Percentiles rank a stretch among this genome's conserved stretches.
These are phyloP conservation scores for Alentia gelatinosa DNA, from an alignment of 2,888 invertebrate species.

Conservation along the genomic window DNA sequence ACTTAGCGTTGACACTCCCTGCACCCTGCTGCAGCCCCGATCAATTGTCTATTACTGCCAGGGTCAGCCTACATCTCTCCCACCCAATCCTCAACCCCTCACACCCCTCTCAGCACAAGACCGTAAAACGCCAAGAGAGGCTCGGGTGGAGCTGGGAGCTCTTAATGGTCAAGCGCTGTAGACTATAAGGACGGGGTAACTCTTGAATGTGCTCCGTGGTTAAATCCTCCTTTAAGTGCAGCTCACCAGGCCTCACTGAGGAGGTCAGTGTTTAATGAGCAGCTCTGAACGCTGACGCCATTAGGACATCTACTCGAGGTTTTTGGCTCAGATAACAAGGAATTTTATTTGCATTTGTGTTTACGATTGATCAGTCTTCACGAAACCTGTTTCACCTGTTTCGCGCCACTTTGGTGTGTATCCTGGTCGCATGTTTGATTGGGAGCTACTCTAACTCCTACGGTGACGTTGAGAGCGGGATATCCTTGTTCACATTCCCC, in stretches of 20 bases:
- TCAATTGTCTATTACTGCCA: slow-evolving; percentile 15
- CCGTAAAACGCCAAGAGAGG: neutral
- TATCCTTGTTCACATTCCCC: neutral
- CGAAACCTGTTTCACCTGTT: no score
- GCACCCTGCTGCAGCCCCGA: neutral
- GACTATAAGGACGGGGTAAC: neutral
- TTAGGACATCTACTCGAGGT: no score
- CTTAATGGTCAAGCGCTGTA: neutral
- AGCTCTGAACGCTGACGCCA: no score
- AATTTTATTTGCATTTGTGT: no score
- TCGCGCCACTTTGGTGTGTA: no score
- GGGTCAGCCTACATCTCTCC: neutral
- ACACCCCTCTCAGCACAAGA: neutral
- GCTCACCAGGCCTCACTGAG: no score
- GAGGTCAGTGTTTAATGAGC: no score
- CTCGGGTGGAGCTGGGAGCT: neutral
- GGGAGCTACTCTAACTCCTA: no score
- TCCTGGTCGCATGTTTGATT: no score
- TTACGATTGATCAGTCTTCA: no score
- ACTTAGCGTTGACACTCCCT: neutral
- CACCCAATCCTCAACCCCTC: neutral
- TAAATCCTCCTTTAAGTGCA: neutral
- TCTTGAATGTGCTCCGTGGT: neutral
- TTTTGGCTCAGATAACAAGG: no score
- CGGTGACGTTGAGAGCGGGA: no score